Evolutionary conservation across 2,797 vertebrate genomes (phyloP), one percentile per base, ranked within the genome.

Genomic region (Galaxias olidus): DNA sequence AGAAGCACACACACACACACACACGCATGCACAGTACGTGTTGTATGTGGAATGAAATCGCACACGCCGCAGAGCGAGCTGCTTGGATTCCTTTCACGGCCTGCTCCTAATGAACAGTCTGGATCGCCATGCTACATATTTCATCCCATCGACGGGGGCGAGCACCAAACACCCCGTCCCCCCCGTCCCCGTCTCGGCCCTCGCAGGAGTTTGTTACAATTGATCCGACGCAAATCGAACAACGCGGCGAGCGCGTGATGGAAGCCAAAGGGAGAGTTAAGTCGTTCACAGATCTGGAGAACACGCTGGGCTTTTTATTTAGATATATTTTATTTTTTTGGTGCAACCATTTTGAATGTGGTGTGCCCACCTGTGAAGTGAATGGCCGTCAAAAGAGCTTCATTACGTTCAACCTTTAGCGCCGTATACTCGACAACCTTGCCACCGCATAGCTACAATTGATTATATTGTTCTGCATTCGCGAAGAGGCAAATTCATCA

Each of bases 101-200:
- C 57, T 61, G 76, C 72, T 77, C 72, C 73, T 64, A 83, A 84
- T 74, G 74, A 83, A 86, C 59, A 60, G 74, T 68, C 69, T 40
- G 43, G 68, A 82, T 84, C 77, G 77, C 73, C 76, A 76, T 74
- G 74, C 81, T 84, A 76, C 81, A 84, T 87, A 84, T 88, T 88
- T 88, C 67, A 87, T 84, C 77, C 69, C 75, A 51, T 41, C 30
- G 52, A 63, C 48, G 48, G 66, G 66, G 18, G 69, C 57, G 2
- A 68, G 75, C 68, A 11, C 68, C 62, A 47, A 62, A 4, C 59
- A 69, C 73, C 70, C 73, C n/a, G n/a, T n/a, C n/a, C n/a, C n/a
- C n/a, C n/a, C n/a, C n/a, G n/a, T n/a, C 74, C 68, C 75, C 81
- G 70, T 78, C 62, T 68, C 19, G 47, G 63, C 75, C 78, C 88